Base-by-base conservation (phyloP, 1,140 invertebrate species). In the Bradysia coprophila region DNA sequence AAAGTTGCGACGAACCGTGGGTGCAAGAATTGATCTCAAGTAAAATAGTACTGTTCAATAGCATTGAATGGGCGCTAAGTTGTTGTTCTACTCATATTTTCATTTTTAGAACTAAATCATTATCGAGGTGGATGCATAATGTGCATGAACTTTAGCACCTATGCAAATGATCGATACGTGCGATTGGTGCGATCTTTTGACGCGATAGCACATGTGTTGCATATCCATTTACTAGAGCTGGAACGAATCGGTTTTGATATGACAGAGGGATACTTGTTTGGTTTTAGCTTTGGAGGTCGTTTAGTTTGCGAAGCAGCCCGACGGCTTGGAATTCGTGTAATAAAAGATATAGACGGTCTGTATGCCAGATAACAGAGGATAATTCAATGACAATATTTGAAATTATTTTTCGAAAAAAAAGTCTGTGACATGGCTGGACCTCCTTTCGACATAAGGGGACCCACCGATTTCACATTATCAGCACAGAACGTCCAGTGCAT, bases 371-470 rank as follows among this genome's bases (percentile, higher is more conserved):
- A n/a, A 18, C 16, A 18, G 4, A 28, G 28, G 8, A 31, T 31
- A 9, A 31, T 9, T 31, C n/a, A 31, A 9, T 31, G n/a, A n/a
- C n/a, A n/a, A n/a, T n/a, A n/a, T n/a, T n/a, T n/a, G n/a, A n/a
- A n/a, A n/a, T n/a, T n/a, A n/a, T n/a, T n/a, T n/a, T n/a, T n/a
- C n/a, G n/a, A n/a, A n/a, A n/a, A n/a, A n/a, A n/a, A n/a, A 59
- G 57, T 52, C 24, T 60, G 57, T 24, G 57, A 60, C 41, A 59
- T 58, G 53, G 57, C 57, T 6, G 57, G 57, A 4, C 57, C 57
- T 1, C 57, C 57, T 10, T 60, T 60, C 16, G 57, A 57, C 52
- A 47, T 51, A 1, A 23, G n/a, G 24, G 21, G 16, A 15, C 43
- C 43, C 15, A 38, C 48, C 0, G 48, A 58, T 37, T 55, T 56